Base-by-base conservation (phyloP, 2,113 vertebrate species). In the Indri indri region DNA sequence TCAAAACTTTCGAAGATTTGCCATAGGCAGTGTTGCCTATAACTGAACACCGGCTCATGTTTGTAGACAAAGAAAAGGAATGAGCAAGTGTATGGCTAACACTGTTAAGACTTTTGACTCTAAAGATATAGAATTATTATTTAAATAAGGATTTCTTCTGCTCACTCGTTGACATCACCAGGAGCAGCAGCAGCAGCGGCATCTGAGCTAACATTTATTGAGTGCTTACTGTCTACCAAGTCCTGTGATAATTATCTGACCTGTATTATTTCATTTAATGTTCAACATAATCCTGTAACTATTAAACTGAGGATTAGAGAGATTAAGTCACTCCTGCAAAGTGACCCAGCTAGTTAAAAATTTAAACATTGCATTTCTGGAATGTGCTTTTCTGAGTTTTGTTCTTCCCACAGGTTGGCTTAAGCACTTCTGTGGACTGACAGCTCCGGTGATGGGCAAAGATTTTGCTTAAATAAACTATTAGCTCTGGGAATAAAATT, bases 1-100 rank as follows among this genome's bases (percentile, higher is more conserved):
- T 59, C 92, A 94, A 71, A 81, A 66, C 25, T 59, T 88, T 37
- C 45, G 52, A 77, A 85, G 88, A 45, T 85, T 90, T 89, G 90
- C 79, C 61, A 52, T 73, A 42, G 47, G 42, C 76, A 70, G 27
- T 52, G 30, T 91, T 81, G 74, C 57, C 88, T 1, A 3, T 45
- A 50, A 71, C 40, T 27, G 17, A 94, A 89, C 25, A 37, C 1
- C 25, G 52, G 16, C 93, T 63, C 61, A 63, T 30, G 18, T 79
- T 88, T 92, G 32, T 17, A 79, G 91, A 82, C 52, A 61, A 84
- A 87, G 74, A 42, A 82, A 81, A 65, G 47, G 12, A 76, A 22
- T 17, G 23, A 88, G 6, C 37, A 83, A 22, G 32, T 25, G 86
- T 52, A 47, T 47, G 79, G 20, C 27, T 57, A 42, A 70, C 16